Percentiles rank a stretch among this genome's conserved stretches.
Conservation (phyloP, 2,797 vertebrate genomes). For the Xenopus petersii region DNA sequence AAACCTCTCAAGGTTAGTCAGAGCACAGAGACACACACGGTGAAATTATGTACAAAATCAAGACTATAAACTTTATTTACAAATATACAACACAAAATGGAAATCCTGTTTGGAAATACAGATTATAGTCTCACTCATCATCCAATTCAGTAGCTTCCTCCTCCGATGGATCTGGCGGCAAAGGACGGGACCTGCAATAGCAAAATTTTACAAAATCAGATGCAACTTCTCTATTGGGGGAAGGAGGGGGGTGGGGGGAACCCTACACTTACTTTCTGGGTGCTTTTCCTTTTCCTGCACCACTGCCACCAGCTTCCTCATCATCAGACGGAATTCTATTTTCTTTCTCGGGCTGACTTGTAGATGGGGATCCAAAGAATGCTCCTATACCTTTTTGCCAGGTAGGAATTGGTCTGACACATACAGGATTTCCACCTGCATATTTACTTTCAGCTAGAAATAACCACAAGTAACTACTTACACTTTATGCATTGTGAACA, state of each 20-base stretch:
- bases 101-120: neutral
- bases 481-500: too few species aligned
- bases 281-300: conserved; percentile 61
- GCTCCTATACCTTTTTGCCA: conserved; percentile 91
- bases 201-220: too few species aligned
- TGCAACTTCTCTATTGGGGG: too few species aligned
- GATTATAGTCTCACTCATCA: conserved; percentile 48
- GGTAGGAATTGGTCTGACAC: conserved; percentile 76
- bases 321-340: conserved; percentile 61
- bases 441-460: conserved; percentile 75
- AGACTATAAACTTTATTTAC: conserved; percentile 19
- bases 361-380: conserved; percentile 73
- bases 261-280: conserved; percentile 69
- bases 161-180: conserved; percentile 53
- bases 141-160: conserved; percentile 46
- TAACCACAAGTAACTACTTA: neutral
- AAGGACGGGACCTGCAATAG: conserved; percentile 51
- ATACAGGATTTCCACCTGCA: conserved; percentile 78
- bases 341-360: conserved; percentile 75
- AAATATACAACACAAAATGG: conserved; percentile 30
- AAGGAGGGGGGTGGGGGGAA: too few species aligned
- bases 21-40: too few species aligned
- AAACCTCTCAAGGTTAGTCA: too few species aligned
- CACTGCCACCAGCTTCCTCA: conserved; percentile 72
- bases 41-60: neutral